These are phyloP conservation scores for Suillia variegata DNA, from an alignment of 2,888 invertebrate species.

Conservation along the genomic window DNA sequence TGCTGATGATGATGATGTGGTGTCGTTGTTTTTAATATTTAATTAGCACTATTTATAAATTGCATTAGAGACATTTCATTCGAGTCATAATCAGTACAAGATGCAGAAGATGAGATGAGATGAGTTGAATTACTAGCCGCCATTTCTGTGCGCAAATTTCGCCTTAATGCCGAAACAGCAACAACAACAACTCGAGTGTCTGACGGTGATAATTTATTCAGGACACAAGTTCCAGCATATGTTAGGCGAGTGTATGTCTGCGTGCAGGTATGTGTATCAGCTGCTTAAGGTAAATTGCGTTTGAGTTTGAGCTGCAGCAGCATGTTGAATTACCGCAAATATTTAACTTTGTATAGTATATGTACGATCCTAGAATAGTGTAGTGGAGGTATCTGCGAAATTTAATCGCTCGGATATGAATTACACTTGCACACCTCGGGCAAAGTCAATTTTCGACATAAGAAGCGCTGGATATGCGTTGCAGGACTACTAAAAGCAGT, in stretches of 20 bases:
- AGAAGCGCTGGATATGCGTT: not conserved
- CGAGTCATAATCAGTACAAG: not conserved
- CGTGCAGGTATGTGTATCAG: too few species aligned
- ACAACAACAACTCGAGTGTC: conserved; percentile 6
- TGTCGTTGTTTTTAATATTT: conserved; percentile 15
- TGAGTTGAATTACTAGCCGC: not conserved
- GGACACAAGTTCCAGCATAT: not conserved
- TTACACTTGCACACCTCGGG: conserved; percentile 17
- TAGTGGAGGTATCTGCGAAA: conserved; percentile 1
- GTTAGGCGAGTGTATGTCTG: too few species aligned
- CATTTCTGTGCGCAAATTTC: not conserved
- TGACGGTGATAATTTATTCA: conserved; percentile 18
- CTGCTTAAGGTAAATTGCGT: too few species aligned
- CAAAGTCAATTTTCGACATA: conserved; percentile 10
- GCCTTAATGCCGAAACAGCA: conserved; percentile 7
- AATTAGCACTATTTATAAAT: conserved; percentile 34
- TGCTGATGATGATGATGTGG: not conserved
- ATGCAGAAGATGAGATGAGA: not conserved
- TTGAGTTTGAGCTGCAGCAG: not conserved
- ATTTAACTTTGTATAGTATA: too few species aligned
- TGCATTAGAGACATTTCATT: conserved; percentile 34
- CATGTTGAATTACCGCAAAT: conserved; percentile 9
- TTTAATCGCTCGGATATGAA: conserved; percentile 17
- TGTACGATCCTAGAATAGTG: conserved; percentile 14
- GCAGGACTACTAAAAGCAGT: not conserved